These are phyloP conservation scores for Nannospalax galili DNA, from an alignment of 2,113 vertebrate species.

Conservation along the genomic window DNA sequence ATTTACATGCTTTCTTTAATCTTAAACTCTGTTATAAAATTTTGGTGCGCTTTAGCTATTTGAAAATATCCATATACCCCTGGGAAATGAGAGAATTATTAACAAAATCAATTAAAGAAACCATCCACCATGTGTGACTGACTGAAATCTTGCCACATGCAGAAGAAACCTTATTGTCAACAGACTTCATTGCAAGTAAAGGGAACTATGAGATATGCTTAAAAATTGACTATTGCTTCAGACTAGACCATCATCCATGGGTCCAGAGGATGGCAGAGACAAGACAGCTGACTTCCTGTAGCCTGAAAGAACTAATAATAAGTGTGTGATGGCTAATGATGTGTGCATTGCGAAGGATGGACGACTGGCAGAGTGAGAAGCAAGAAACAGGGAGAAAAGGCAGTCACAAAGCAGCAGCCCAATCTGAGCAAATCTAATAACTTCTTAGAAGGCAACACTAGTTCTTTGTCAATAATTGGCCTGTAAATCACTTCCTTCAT, in stretches of 20 bases:
- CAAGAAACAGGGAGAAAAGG: background rate
- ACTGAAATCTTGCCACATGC: background rate
- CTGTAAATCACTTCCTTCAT: slow-evolving; percentile 13
- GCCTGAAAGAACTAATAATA: slow-evolving; percentile 4
- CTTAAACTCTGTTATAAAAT: background rate
- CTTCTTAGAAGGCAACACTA: background rate
- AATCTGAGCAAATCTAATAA: background rate
- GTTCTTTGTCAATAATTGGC: slow-evolving; percentile 2
- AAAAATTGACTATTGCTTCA: background rate
- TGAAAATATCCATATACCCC: background rate
- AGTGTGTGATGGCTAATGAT: no score
- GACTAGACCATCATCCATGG: background rate
- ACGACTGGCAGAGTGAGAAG: background rate
- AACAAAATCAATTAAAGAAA: slow-evolving; percentile 32
- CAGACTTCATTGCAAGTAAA: background rate
- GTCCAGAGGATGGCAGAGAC: background rate
- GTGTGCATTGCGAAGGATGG: background rate
- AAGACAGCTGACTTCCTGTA: background rate
- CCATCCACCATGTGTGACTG: background rate
- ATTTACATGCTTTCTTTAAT: slow-evolving; percentile 32
- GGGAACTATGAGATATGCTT: background rate
- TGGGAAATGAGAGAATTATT: background rate
- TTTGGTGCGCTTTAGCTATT: background rate
- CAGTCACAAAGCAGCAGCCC: background rate
- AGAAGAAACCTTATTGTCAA: background rate